Base-by-base conservation (phyloP, 2,797 vertebrate species). In the Pempheris klunzingeri region DNA sequence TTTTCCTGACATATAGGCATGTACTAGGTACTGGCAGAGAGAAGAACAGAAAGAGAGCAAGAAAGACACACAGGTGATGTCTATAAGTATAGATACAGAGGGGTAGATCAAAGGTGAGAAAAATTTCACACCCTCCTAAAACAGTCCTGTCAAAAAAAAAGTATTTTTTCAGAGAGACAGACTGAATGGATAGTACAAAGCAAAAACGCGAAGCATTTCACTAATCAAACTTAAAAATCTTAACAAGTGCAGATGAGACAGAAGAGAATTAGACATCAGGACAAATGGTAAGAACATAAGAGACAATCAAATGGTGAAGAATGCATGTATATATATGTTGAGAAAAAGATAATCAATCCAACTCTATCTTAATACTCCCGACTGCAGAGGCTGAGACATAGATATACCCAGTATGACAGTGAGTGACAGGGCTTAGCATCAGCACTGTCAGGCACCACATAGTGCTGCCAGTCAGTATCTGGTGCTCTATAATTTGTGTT, bases 351-450 rank as follows among this genome's bases (percentile, higher is more conserved):
- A 44, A 85, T 36, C 3, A 63, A 84, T 83, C 65, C 36, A 64
- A 59, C 65, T 74, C 74, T 86, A 82, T 87, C 76, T 81, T 68
- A 60, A 74, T 67, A 28, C 59, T 64, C 61, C 38, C 63, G 72
- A 63, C 81, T 63, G 57, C 74, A 34, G 57, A 53, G 43, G 73
- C 54, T 66, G 74, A 80, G 67, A 74, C 46, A 61, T 38, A 86
- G 81, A 85, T 80, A 84, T 59, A 73, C 32, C 60, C 78, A 41
- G 60, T 36, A 14, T 83, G 87, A 91, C 89, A 91, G 81, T 91
- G 91, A 93, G 82, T 93, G 90, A 81, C 89, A 71, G 86, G 78
- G 76, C 77, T 86, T 83, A 82, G 79, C 84, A 90, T 92, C 77
- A 85, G 60, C 71, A 17, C 80, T 85, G 90, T 88, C 83, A 88